Conservation (phyloP, 2,113 vertebrate species). For the Orycteropus afer region DNA sequence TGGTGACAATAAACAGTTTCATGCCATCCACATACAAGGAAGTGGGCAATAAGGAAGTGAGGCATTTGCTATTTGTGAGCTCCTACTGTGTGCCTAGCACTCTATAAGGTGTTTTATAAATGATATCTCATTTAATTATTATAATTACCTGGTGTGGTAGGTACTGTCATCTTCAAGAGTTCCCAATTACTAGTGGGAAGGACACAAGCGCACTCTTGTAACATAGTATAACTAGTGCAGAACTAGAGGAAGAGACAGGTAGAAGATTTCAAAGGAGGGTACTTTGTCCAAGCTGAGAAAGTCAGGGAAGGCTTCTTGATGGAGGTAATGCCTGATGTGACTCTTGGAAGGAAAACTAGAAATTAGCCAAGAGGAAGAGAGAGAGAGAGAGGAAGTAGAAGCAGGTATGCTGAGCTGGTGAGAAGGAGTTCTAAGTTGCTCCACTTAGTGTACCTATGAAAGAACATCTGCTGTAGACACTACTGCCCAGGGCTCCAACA, state of each 20-base stretch:
- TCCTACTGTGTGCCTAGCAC: slow-evolving; percentile 23
- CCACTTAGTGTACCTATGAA: not conserved
- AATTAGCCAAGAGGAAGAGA: not conserved
- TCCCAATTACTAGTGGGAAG: not conserved
- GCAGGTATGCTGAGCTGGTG: not conserved
- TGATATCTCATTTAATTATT: not conserved
- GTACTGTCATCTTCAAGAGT: not conserved
- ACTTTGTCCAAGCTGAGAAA: not conserved
- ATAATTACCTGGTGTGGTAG: not conserved
- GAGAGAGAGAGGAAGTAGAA: too few relatives aligned
- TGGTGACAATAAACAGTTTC: slow-evolving; percentile 47
- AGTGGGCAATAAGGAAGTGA: not conserved
- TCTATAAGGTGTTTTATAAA: not conserved
- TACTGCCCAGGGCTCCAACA: not conserved
- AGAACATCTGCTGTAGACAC: slow-evolving; percentile 4
- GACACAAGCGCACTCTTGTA: too few relatives aligned
- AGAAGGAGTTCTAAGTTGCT: not conserved
- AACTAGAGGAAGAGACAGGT: not conserved
- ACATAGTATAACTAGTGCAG: not conserved
- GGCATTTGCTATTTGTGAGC: not conserved
- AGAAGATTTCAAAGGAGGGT: not conserved
- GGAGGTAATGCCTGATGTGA: not conserved
- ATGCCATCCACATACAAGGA: not conserved
- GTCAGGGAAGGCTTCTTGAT: not conserved
- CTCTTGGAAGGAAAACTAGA: not conserved